Conservation (phyloP, 1,140 invertebrate genomes). For the Drosophila littoralis region DNA sequence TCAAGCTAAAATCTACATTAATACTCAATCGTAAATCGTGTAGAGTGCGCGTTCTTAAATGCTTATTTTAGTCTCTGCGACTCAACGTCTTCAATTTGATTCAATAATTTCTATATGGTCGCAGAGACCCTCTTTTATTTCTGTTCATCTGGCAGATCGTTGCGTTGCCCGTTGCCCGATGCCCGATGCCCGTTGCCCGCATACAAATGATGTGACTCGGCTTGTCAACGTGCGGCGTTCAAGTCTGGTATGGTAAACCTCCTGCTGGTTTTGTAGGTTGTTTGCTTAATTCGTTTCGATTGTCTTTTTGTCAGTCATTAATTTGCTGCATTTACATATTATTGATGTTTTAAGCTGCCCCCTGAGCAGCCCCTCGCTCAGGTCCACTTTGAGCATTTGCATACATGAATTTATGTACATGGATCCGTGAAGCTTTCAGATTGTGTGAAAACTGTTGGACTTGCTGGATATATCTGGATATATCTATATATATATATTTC, state of each 20-base stretch:
- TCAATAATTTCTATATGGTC: constrained; percentile 68
- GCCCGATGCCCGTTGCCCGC: constrained; percentile 69
- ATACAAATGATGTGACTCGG: constrained; percentile 63
- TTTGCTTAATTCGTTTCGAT: constrained; percentile 82
- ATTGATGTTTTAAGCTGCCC: constrained; percentile 62
- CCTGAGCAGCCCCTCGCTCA: neutral
- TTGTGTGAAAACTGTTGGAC: constrained; percentile 65
- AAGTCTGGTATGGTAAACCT: constrained; percentile 20
- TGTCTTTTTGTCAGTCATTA: constrained; percentile 83
- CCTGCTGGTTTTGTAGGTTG: constrained; percentile 63
- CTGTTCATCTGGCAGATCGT: constrained; percentile 61
- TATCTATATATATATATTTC: no score
- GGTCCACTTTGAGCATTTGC: constrained; percentile 53
- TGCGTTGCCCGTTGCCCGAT: constrained; percentile 32
- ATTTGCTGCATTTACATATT: constrained; percentile 82
- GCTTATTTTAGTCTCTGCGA: constrained; percentile 35
- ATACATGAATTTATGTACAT: constrained; percentile 45
- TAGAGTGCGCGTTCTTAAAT: constrained; percentile 26
- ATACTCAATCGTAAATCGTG: constrained; percentile 40
- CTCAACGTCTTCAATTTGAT: constrained; percentile 65
- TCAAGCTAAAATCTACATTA: constrained; percentile 37
- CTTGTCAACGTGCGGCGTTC: constrained; percentile 23
- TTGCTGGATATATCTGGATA: neutral
- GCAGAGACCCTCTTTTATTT: constrained; percentile 47
- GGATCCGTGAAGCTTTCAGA: constrained; percentile 14